Base-by-base conservation (phyloP, 2,113 vertebrate genomes). In the Hypocryptadius cinnamomeus region DNA sequence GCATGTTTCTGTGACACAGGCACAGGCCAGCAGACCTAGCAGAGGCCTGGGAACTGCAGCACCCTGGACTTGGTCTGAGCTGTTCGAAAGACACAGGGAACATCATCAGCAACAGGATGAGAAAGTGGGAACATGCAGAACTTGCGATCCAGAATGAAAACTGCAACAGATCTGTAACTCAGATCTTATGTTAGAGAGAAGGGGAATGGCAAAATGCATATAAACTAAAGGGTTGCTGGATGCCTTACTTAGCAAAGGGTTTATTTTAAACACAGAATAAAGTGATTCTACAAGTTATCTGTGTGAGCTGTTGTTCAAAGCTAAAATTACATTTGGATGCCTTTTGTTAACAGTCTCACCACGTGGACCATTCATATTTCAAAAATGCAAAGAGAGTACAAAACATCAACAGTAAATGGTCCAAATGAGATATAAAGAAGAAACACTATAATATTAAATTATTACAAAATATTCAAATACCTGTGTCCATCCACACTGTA, bases 401-500 rank as follows among this genome's bases (percentile, higher is more conserved):
- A 79, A 88, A 53, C 39, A 84, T 5, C 1, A 10, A 37, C 30
- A 71, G 7, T 24, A 81, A 68, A 37, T 6, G 13, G 3, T 18
- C 7, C 30, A 72, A 79, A 79, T 22, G 20, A 53, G 54, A 60
- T 33, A 44, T 12, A 54, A 44, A 51, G n/a, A 4, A 18, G 37
- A 85, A 74, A 45, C 11, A 81, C 42, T 30, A 57, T 63, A 35
- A 35, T 42, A 68, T 23, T 25, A 60, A 78, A 83, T 61, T 51
- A 76, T 47, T 85, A 12, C 8, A 61, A 89, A 85, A 66, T 63
- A 70, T 33, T 81, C 25, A 72, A 87, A 53, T 83, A 98, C 98
- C 98, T 98, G 96, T 3, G 95, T 60, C 95, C 95, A 54, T 98
- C 96, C 28, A 91, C 37, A 16, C 89, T 96, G 79, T 85, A 87